Base-by-base conservation (phyloP, 2,113 vertebrate genomes). In the Gadus chalcogrammus region DNA sequence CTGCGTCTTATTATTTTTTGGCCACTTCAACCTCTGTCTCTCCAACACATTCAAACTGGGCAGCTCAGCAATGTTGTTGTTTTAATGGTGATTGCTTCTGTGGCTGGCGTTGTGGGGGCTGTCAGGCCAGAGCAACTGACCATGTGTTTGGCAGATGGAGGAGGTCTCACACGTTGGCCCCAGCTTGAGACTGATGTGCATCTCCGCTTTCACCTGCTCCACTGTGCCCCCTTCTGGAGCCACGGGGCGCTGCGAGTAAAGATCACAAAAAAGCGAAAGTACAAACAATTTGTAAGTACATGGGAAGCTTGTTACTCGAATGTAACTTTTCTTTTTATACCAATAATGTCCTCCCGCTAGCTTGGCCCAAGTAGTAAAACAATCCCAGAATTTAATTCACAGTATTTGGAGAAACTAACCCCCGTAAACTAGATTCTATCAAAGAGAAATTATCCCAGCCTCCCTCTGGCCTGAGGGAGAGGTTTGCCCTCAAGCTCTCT, bases 151-250 rank as follows among this genome's bases (percentile, higher is more conserved):
- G 24, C 35, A 75, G 67, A 74, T 27, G 9, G 69, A 72, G 68
- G 76, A 24, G 67, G 9, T 16, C 28, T 75, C 81, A 9, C 60
- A 52, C 3, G 89, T 84, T 18, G 88, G 72, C 0, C 65, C 85
- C 35, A 92, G 75, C 61, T 88, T 91, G 66, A 83, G 83, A 79
- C 88, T 84, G 13, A 93, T 3, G 0, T 81, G 61, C 11, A 92
- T 86, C 22, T 94, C 90, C 0, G 85, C 63, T 0, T 83, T 62
- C 56, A 82, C 81, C 8, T 79, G 80, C 13, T 78, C 76, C 53
- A 61, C 56, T 42, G 82, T 0, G 7, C 72, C 53, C 0, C 84
- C 87, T 16, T 84, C 84, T 17, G 70, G 74, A 71, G 27, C 27
- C 35, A 83, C 80, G 31, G 62, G 15, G 81, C 85, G 68, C 63